Evolutionary conservation across 2,888 invertebrate species (phyloP).

Genomic region (Diadromus collaris): DNA sequence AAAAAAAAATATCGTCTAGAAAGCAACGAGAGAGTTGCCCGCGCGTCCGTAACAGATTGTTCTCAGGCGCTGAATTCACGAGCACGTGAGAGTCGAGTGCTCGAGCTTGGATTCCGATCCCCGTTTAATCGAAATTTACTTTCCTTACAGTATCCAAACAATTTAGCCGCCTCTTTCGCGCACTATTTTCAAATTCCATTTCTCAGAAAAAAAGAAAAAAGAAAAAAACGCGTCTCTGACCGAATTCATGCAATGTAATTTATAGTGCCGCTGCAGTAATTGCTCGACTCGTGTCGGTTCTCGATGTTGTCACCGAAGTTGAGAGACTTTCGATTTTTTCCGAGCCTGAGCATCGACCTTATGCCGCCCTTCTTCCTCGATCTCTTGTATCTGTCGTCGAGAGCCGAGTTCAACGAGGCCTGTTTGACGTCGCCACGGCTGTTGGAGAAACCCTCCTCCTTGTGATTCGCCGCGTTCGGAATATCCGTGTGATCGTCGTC

Average conservation of each 20-base stretch:
- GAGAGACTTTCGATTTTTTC: conserved; percentile 78
- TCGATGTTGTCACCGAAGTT: conserved; percentile 79
- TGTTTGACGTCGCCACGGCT: conserved; percentile 87
- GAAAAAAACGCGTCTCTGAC: background rate
- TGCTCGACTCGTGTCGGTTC: conserved; percentile 76
- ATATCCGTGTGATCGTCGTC: conserved; percentile 83
- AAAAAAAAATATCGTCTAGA: background rate
- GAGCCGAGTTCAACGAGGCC: conserved; percentile 87
- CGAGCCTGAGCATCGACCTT: conserved; percentile 77
- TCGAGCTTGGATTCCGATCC: background rate
- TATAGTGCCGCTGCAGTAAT: conserved; percentile 79
- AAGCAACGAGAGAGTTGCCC: background rate
- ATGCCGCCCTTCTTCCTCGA: conserved; percentile 78
- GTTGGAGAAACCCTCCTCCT: conserved; percentile 82
- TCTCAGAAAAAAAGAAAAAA: background rate
- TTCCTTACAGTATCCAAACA: background rate
- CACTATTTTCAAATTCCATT: background rate
- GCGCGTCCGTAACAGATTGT: background rate
- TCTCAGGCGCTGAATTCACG: background rate
- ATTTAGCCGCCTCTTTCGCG: background rate
- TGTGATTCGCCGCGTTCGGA: conserved; percentile 78
- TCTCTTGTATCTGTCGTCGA: conserved; percentile 78
- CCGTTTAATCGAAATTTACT: background rate
- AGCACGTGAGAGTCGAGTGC: background rate
- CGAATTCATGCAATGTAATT: conserved; percentile 78